A percentile compares a stretch with the other conserved stretches of the same genome.
Conservation (phyloP, 1,140 invertebrate genomes). For the Drosophila saltans region DNA sequence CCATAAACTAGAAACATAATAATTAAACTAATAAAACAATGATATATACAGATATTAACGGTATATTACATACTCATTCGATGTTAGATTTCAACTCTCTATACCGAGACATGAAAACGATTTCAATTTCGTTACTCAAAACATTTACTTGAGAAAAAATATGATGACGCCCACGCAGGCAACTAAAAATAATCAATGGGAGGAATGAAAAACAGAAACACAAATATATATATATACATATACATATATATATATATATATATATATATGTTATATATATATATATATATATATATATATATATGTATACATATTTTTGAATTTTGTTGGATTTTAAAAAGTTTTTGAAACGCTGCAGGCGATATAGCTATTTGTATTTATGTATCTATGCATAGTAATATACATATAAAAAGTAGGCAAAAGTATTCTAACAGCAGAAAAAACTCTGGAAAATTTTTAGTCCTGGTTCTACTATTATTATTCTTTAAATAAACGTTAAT, state of each 20-base stretch:
- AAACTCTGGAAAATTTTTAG: neutral
- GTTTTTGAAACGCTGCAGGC: constrained; percentile 51
- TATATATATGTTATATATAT: constrained; percentile 2
- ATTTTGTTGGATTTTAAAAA: constrained; percentile 35
- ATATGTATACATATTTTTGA: constrained; percentile 4
- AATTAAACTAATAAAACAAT: constrained; percentile 63
- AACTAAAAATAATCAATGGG: constrained; percentile 66
- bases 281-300: constrained; percentile 15
- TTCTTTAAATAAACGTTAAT: no score
- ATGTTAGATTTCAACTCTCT: neutral
- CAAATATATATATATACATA: constrained; percentile 9
- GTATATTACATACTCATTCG: neutral
- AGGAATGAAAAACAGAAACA: constrained; percentile 8
- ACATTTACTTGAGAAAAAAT: constrained; percentile 59
- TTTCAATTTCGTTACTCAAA: constrained; percentile 60
- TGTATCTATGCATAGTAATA: neutral
- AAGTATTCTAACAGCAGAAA: neutral
- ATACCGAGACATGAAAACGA: constrained; percentile 44
- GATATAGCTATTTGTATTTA: constrained; percentile 45
- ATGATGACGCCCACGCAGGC: constrained; percentile 55
- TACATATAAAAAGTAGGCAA: neutral
- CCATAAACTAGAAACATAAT: constrained; percentile 36
- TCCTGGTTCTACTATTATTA: neutral
- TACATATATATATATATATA: constrained; percentile 16
- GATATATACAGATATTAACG: constrained; percentile 6